Evolutionary conservation across 2,888 invertebrate genomes (phyloP), one percentile per base, ranked within the genome.

Genomic region (Vesta saturnalis): DNA sequence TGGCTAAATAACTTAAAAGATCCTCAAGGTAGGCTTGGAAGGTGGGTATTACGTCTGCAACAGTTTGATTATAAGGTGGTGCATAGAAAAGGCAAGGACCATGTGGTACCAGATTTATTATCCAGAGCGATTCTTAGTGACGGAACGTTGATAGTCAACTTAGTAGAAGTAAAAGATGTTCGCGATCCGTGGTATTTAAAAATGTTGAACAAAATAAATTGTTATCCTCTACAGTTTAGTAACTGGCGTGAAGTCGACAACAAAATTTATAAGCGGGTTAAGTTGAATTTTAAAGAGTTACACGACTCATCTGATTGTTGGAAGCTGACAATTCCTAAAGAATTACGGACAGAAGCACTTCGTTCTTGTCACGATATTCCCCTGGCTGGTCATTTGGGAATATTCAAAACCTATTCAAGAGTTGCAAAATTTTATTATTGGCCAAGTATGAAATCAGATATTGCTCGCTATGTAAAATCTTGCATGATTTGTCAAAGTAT

Each of bases 361-460:
- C 18, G 55, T 10, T 49, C 6, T 1, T n/a, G 18, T 52, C 76
- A 77, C 62, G 74, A 74, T 18, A 43, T 22, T 15, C 65, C 72
- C 4, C 61, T 65, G 4, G 47, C 73, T 12, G 75, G 74, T 18
- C 77, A 76, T 63, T 54, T 72, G 6, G 74, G 75, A 6, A 65
- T 74, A 3, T 64, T 39, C 15, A 76, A 76, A 64, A 77, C 76
- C 5, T 60, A 64, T 14, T 23, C 43, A 19, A 18, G 69, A 19
- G 22, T 74, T 22, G 46, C 57, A n/a, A 2, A 14, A n/a, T 21
- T 12, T 4, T 75, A 72, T 63, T 76, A 72, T 49, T 78, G 76
- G 77, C 77, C 77, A 1, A 70, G 76, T 64, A 22, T 47, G 5
- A 23, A 23, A n/a, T 19, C 18, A 0, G 74, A 76, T 59, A 67